Percentiles rank a stretch among this genome's conserved stretches.
Evolutionary conservation across 2,797 vertebrate genomes (phyloP).

Genomic region (Astyanax mexicanus): DNA sequence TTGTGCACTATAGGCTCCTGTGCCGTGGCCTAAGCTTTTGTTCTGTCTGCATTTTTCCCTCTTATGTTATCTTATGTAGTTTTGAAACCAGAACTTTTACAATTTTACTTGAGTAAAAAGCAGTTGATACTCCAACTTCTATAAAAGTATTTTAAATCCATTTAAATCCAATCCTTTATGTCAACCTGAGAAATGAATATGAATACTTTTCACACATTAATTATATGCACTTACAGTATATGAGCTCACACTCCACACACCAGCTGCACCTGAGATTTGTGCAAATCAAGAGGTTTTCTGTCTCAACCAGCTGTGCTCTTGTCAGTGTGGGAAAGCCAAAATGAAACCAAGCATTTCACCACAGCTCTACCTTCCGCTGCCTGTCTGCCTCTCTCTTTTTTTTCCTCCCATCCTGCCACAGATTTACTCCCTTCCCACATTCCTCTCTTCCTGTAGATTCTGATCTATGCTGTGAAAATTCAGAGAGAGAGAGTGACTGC

Average conservation of each 20-base stretch:
- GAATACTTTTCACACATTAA: no score
- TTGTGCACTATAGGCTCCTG: no score
- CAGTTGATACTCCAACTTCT: no score
- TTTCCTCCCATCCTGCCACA: not conserved
- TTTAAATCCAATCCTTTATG: no score
- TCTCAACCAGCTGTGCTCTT: slow-evolving; percentile 22
- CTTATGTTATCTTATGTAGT: no score
- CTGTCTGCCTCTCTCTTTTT: slow-evolving; percentile 11
- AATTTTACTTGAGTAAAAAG: no score
- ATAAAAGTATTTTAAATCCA: no score
- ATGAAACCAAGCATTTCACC: slow-evolving; percentile 7
- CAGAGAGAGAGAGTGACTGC: not conserved
- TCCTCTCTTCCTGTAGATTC: slow-evolving; percentile 2
- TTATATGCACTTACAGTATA: no score
- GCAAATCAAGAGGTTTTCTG: slow-evolving; percentile 12
- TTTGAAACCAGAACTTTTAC: no score
- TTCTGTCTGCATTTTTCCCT: no score
- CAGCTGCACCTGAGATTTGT: slow-evolving; percentile 20
- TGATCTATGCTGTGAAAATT: not conserved
- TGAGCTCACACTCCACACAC: not conserved
- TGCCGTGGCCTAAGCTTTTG: no score
- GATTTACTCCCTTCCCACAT: not conserved
- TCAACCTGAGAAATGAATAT: no score
- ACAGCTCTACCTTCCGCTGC: slow-evolving; percentile 10
- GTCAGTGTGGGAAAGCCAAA: slow-evolving; percentile 12